Evolutionary conservation across 2,797 vertebrate species (phyloP), one percentile per base, ranked within the genome.

Genomic region (Phalanger gymnotis): DNA sequence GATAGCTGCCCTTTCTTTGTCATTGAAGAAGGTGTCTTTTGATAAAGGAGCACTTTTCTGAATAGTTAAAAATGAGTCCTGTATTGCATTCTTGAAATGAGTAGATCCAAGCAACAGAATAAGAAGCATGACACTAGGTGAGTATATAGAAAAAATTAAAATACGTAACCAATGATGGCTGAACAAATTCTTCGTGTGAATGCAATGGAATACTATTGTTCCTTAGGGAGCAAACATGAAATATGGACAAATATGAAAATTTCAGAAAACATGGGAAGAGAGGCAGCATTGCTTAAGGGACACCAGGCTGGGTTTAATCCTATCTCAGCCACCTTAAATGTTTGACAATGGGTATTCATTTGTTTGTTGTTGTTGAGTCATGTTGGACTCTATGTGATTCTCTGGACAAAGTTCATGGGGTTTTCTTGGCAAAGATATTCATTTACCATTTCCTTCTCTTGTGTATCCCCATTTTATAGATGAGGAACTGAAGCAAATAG

Each of bases 11-110:
- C n/a, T 92, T 95, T 57, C 54, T 95, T 66, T 54, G 25, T 90
- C 3, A 56, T 55, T 22, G 5, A 90, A 93, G 91, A 52, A 92
- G 95, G 89, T 58, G 93, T 81, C 53, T 47, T 57, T 93, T 58
- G 90, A 14, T 92, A 66, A 95, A 53, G 91, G 13, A 95, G 52
- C 3, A 53, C 13, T 87, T 47, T 87, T 93, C 87, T 53, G 73
- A 94, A 34, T 91, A 55, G 90, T 66, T 93, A 58, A 73, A 40
- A 54, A 73, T 61, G 87, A 94, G 22, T 47, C 27, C 25, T 4
- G 22, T 51, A 51, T 87, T 19, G 25, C 51, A 47, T 87, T 51
- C 22, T 40, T 87, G 22, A 51, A 87, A 27, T 16, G 5, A 47
- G n/a, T 47, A 47, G 40, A 40, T 87, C 73, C 25, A 51, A 87